A percentile compares a stretch with the other conserved stretches of the same genome.
These are phyloP conservation scores for Morone saxatilis DNA, from an alignment of 2,113 vertebrate genomes.

Conservation along the genomic window DNA sequence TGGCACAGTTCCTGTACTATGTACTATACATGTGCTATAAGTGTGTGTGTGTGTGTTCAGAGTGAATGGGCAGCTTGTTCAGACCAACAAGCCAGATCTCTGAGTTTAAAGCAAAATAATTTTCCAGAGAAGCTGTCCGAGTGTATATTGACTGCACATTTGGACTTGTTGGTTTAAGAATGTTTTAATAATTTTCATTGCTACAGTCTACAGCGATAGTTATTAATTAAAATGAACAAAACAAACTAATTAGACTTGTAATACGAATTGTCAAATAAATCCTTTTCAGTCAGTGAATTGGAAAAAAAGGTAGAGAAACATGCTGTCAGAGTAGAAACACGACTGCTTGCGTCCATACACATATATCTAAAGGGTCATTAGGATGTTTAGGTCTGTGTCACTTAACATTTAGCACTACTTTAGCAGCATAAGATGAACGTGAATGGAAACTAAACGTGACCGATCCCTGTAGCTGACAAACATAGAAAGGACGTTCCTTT, in stretches of 20 bases:
- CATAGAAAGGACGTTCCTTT: background rate
- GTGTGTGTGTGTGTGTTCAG: conserved; percentile 35
- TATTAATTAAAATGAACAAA: background rate
- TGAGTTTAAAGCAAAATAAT: conserved; percentile 14
- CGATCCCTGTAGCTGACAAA: background rate
- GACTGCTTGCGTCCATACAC: background rate
- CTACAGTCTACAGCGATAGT: conserved; percentile 1
- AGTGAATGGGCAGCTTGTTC: conserved; percentile 74
- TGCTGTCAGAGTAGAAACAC: too few species aligned
- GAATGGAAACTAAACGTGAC: background rate
- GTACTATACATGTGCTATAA: conserved; percentile 17
- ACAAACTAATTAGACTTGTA: background rate
- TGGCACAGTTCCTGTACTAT: conserved; percentile 28
- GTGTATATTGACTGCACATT: background rate
- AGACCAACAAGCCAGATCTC: background rate
- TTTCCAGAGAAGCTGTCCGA: conserved; percentile 7
- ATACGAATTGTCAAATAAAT: too few species aligned
- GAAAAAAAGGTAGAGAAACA: too few species aligned
- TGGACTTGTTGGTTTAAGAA: conserved; percentile 7
- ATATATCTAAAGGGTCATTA: background rate
- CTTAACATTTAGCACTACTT: background rate
- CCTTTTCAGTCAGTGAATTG: too few species aligned
- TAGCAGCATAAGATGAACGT: background rate
- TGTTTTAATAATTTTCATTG: background rate
- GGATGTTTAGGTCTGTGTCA: background rate